phyloP scores from a whole-genome alignment of 2,888 invertebrate genomes.

The Lysandra coridon region DNA sequence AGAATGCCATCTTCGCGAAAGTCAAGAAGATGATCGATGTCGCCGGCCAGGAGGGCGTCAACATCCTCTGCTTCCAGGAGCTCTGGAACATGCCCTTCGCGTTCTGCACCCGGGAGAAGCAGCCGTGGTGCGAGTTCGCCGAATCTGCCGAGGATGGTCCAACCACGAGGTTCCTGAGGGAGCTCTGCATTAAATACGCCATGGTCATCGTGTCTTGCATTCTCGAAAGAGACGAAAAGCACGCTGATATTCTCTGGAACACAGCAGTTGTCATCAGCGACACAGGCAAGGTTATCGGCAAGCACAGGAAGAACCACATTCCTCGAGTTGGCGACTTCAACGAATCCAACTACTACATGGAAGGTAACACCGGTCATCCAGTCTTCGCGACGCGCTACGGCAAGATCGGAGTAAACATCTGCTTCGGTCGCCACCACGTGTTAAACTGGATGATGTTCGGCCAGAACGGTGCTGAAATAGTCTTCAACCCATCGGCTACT shows the following conservation, averaged over 20 bases:
- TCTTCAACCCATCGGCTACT: conserved; percentile 99
- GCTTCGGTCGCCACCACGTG: conserved; percentile 99
- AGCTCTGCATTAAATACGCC: conserved; percentile 89
- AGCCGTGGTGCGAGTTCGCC: conserved; percentile 98
- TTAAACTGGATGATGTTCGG: conserved; percentile 99
- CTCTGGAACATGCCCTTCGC: conserved; percentile 99
- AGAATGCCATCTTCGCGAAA: conserved; percentile 88
- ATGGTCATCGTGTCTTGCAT: conserved; percentile 98
- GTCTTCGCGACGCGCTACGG: conserved; percentile 94
- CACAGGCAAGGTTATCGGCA: conserved; percentile 94
- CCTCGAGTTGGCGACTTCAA: conserved; percentile 99
- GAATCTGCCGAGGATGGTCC: conserved; percentile 95
- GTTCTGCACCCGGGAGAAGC: conserved; percentile 97
- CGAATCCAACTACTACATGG: conserved; percentile 98
- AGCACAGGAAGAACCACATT: conserved; percentile 98
- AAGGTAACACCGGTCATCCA: conserved; percentile 97
- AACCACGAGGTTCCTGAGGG: conserved; percentile 89
- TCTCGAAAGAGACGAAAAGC: conserved; percentile 92
- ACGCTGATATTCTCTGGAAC: conserved; percentile 96
- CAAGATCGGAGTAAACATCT: conserved; percentile 96
- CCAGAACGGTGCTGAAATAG: conserved; percentile 98
- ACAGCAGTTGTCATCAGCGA: conserved; percentile 97
- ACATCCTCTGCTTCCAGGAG: conserved; percentile 97
- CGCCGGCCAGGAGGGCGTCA: conserved; percentile 91
- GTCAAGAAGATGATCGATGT: conserved; percentile 89